phyloP scores from a whole-genome alignment of 2,113 vertebrate genomes.

The Saguinus midas region DNA sequence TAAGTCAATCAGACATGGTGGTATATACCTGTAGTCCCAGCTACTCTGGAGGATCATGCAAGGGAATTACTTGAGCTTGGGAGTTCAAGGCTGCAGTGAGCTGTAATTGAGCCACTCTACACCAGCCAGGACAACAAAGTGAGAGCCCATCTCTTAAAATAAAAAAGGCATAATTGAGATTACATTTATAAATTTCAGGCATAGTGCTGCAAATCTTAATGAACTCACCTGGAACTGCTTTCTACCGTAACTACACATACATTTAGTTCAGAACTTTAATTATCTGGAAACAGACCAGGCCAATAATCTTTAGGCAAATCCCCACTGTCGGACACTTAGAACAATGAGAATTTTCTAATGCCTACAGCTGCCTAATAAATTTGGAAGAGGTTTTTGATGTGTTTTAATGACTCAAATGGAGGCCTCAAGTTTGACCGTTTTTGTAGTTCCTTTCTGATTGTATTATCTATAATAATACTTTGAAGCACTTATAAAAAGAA shows the following conservation, averaged over 20 bases:
- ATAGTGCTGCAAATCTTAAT: not conserved
- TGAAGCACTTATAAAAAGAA: not conserved
- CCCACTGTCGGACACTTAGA: not conserved
- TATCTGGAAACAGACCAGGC: not conserved
- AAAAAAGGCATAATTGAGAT: not conserved
- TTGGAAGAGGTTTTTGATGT: not conserved
- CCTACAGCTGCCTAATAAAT: not conserved
- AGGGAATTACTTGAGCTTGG: too few relatives aligned
- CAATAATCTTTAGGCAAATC: not conserved
- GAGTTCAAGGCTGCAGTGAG: too few relatives aligned
- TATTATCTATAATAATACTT: not conserved
- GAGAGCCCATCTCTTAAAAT: too few relatives aligned
- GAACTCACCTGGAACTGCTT: not conserved
- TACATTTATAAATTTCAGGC: not conserved
- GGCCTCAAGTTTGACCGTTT: not conserved
- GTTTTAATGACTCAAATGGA: not conserved
- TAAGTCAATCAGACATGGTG: too few relatives aligned
- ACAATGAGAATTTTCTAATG: not conserved
- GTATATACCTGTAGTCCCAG: too few relatives aligned
- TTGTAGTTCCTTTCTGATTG: not conserved
- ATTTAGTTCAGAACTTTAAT: conserved; percentile 10
- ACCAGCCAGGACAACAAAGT: too few relatives aligned
- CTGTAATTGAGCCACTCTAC: too few relatives aligned
- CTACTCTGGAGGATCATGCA: too few relatives aligned
- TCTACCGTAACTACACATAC: not conserved